phyloP scores from a whole-genome alignment of 2,888 invertebrate genomes.

The Linnaemya vulpina region DNA sequence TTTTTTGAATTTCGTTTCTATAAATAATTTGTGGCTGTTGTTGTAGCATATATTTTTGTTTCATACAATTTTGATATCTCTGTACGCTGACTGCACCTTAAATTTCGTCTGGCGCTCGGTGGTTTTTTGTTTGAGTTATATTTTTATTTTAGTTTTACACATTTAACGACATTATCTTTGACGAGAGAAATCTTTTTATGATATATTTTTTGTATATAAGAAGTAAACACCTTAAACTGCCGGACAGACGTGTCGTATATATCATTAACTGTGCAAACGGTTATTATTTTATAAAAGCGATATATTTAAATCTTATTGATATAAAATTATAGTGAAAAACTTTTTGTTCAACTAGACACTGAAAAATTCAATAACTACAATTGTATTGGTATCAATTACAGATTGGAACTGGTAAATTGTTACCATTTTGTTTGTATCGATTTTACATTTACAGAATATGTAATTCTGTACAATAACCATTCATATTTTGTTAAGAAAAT shows the following conservation, averaged over 20 bases:
- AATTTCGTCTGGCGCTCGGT: conserved; percentile 72
- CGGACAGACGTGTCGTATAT: conserved; percentile 67
- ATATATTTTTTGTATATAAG: conserved; percentile 19
- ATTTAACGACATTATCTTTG: conserved; percentile 67
- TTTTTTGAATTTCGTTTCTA: conserved; percentile 43
- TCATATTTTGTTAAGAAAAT: too few relatives aligned
- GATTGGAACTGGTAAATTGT: too few relatives aligned
- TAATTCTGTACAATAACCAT: too few relatives aligned
- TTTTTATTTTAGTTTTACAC: conserved; percentile 65
- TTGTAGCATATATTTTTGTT: conserved; percentile 2
- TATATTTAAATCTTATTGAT: background rate
- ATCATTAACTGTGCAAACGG: conserved; percentile 16
- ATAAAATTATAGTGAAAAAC: background rate
- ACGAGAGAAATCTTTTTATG: conserved; percentile 47
- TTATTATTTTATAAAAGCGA: conserved; percentile 18
- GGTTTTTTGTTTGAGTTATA: conserved; percentile 54
- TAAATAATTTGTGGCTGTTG: conserved; percentile 5
- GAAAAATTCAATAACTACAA: too few relatives aligned
- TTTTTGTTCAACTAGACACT: too few relatives aligned
- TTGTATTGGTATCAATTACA: too few relatives aligned
- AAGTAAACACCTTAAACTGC: conserved; percentile 53
- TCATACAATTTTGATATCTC: conserved; percentile 58
- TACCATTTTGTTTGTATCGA: too few relatives aligned
- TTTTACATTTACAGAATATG: too few relatives aligned
- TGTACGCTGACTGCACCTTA: conserved; percentile 71